phyloP scores from a whole-genome alignment of 2,888 invertebrate species.

The Dimorphilus gyrociliatus region DNA sequence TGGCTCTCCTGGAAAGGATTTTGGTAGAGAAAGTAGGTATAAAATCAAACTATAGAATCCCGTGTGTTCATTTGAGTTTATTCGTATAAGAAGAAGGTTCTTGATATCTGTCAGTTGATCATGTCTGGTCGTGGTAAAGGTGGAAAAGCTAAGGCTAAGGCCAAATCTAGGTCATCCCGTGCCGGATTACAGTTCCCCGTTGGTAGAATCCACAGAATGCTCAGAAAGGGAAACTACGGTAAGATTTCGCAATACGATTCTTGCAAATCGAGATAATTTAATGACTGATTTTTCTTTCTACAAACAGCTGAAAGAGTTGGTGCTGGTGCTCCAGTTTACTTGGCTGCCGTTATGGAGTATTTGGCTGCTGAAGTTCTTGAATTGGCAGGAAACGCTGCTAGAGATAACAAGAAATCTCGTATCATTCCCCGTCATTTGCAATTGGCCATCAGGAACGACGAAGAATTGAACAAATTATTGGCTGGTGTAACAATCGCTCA shows the following conservation, averaged over 20 bases:
- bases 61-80: no score
- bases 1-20: no score
- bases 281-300: no score
- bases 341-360: conserved; percentile 40
- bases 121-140: conserved; percentile 40
- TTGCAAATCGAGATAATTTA: no score
- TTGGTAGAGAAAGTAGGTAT: no score
- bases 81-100: no score
- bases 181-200: conserved; percentile 39
- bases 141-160: conserved; percentile 35
- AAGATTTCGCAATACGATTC: no score
- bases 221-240: conserved; percentile 37
- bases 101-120: no score
- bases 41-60: no score
- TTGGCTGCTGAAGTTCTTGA: conserved; percentile 47
- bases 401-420: conserved; percentile 47
- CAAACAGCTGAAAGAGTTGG: conserved; percentile 37
- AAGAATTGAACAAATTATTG: conserved; percentile 58
- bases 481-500: conserved; percentile 61
- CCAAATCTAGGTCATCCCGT: conserved; percentile 31
- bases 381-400: conserved; percentile 37
- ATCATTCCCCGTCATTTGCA: conserved; percentile 61
- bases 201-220: conserved; percentile 36
- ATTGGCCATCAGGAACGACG: conserved; percentile 60
- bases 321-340: conserved; percentile 38